Base-by-base conservation (phyloP, 2,888 invertebrate genomes). In the Harpalus rufipes region DNA sequence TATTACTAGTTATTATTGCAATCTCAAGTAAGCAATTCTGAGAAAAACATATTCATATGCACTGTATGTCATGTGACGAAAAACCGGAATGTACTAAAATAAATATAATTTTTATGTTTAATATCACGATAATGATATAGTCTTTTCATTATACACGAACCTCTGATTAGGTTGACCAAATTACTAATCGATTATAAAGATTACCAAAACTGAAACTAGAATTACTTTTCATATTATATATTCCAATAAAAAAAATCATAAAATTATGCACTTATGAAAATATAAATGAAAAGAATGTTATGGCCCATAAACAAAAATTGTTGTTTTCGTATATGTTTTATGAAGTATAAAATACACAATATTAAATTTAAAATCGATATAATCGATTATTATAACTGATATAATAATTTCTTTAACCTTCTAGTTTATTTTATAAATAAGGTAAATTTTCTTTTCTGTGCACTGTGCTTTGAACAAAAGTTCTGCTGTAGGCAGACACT, bases 61-160 rank as follows among this genome's bases (percentile, higher is more conserved):
- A 51, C 25, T 82, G 82, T 82, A 82, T 82, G 72, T 82, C 82
- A 56, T 82, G 74, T 82, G 82, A 82, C 82, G 81, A 72, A 39
- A 58, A 58, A 39, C n/a, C 82, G 72, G 82, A 82, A 74, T 82
- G 82, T 82, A 82, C 63, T 82, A 72, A 82, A 82, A 74, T 39
- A 82, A 72, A 82, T 74, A 82, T 82, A 82, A 63, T 68, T 82
- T 61, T 82, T 82, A 74, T 82, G 82, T 82, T 82, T 41, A 82
- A 72, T 58, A 82, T 59, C 39, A 82, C 68, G 39, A 82, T 68
- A 68, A 72, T 58, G 12, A 21, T 39, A 80, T 14, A 82, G 68
- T 72, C 74, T 82, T 82, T 82, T 82, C 72, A 74, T 82, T 82
- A 5, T 44, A 81, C 56, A 56, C 72, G 41, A 58, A 56, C 14